A percentile compares a stretch with the other conserved stretches of the same genome.
Conservation (phyloP, 2,888 invertebrate species). For the Artemia sinica region DNA sequence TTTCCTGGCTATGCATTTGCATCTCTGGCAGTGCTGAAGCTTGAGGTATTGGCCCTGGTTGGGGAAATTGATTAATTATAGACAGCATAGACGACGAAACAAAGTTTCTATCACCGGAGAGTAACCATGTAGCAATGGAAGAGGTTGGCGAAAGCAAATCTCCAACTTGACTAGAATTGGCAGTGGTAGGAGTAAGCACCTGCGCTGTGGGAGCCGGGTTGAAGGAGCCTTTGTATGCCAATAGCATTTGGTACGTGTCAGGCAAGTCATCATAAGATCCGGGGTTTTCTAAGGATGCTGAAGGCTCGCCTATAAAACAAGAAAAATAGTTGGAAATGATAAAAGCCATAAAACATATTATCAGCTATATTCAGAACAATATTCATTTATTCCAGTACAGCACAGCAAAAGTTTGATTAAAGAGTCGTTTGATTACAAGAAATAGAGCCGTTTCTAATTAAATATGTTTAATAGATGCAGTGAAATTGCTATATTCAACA, state of each 20-base stretch:
- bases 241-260: not conserved
- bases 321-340: too few species aligned
- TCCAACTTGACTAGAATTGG: constrained; percentile 12
- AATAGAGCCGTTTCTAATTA: too few species aligned
- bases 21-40: not conserved
- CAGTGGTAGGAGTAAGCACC: not conserved
- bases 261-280: too few species aligned
- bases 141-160: constrained; percentile 20
- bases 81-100: not conserved
- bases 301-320: too few species aligned
- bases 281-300: too few species aligned
- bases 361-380: too few species aligned
- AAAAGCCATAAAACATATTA: too few species aligned
- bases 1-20: not conserved
- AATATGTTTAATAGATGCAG: too few species aligned
- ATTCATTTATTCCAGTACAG: too few species aligned
- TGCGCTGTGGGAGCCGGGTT: not conserved
- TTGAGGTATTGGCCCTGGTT: not conserved
- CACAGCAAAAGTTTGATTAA: too few species aligned
- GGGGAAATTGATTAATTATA: not conserved
- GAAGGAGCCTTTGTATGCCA: constrained; percentile 5
- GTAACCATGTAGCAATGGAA: constrained; percentile 19
- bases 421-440: too few species aligned
- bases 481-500: too few species aligned
- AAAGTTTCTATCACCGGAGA: constrained; percentile 1